Evolutionary conservation across 2,888 invertebrate species (phyloP).

Genomic region (Drosophila leonis): DNA sequence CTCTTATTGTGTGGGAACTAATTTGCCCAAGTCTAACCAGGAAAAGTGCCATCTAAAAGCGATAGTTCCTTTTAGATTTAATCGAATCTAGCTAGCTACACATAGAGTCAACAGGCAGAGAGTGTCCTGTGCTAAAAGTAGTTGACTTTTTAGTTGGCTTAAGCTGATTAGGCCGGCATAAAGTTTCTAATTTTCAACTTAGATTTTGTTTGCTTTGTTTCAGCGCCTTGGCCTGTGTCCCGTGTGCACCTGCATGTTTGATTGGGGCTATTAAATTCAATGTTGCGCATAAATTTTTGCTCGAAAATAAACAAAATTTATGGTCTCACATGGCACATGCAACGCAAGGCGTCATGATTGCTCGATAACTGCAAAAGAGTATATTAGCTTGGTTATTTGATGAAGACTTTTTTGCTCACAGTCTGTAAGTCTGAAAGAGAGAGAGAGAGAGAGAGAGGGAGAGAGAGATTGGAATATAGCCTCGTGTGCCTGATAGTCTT

Average conservation of each 20-base stretch:
- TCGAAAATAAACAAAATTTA: conserved; percentile 44
- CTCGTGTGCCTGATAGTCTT: too few species aligned
- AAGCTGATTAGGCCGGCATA: background rate
- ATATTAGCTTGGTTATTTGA: background rate
- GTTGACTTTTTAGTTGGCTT: too few species aligned
- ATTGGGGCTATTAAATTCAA: conserved; percentile 46
- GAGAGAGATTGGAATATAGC: too few species aligned
- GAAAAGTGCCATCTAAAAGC: background rate
- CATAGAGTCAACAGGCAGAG: background rate
- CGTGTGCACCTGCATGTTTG: conserved; percentile 33
- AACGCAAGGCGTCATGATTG: conserved; percentile 11
- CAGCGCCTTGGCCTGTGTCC: background rate
- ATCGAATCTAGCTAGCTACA: background rate
- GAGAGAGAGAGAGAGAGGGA: too few species aligned
- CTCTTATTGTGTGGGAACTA: conserved; percentile 10
- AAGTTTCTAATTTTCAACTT: background rate
- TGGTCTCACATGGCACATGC: conserved; percentile 30
- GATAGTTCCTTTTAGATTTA: background rate
- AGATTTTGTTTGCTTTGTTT: background rate
- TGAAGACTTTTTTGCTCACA: background rate
- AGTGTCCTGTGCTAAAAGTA: too few species aligned
- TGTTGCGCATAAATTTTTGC: conserved; percentile 32
- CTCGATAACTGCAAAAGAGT: background rate
- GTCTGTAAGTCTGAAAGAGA: too few species aligned
- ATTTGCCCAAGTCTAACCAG: conserved; percentile 14